Evolutionary conservation across 2,888 invertebrate genomes (phyloP).

Genomic region (Drosophila pegasa): DNA sequence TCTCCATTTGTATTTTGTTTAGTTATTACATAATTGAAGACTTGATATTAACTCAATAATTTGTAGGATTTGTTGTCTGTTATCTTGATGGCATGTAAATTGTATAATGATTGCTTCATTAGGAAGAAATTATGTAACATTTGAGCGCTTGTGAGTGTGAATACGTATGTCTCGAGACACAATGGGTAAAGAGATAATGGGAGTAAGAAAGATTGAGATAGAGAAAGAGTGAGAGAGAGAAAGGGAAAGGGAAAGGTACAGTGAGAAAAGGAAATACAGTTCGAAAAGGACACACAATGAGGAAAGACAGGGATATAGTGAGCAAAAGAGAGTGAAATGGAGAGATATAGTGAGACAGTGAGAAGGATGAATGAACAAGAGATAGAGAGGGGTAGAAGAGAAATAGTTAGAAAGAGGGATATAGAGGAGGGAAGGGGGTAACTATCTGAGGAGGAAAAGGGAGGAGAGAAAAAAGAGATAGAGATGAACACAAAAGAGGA

Average conservation of each 20-base stretch:
- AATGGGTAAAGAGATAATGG: not conserved
- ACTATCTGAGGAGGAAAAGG: too few species aligned
- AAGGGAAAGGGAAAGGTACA: too few species aligned
- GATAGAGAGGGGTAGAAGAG: not conserved
- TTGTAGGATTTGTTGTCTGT: not conserved
- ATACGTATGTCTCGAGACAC: not conserved
- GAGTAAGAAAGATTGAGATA: not conserved
- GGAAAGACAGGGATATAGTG: not conserved
- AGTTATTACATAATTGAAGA: constrained; percentile 3
- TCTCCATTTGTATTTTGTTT: not conserved
- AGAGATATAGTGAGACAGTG: not conserved
- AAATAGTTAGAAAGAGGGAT: not conserved
- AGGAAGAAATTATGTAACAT: not conserved
- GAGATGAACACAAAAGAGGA: not conserved
- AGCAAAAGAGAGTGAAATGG: not conserved
- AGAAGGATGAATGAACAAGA: not conserved
- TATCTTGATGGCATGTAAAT: constrained; percentile 2
- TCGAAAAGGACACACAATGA: not conserved
- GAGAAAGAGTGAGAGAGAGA: not conserved
- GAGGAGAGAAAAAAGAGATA: not conserved
- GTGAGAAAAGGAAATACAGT: not conserved
- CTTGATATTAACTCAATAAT: constrained; percentile 5
- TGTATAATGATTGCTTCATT: constrained; percentile 6
- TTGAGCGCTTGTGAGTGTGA: not conserved
- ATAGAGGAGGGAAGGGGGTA: too few species aligned